Percentiles rank a stretch among this genome's conserved stretches.
Conservation (phyloP, 2,797 vertebrate genomes). For the Eulemur coronatus region DNA sequence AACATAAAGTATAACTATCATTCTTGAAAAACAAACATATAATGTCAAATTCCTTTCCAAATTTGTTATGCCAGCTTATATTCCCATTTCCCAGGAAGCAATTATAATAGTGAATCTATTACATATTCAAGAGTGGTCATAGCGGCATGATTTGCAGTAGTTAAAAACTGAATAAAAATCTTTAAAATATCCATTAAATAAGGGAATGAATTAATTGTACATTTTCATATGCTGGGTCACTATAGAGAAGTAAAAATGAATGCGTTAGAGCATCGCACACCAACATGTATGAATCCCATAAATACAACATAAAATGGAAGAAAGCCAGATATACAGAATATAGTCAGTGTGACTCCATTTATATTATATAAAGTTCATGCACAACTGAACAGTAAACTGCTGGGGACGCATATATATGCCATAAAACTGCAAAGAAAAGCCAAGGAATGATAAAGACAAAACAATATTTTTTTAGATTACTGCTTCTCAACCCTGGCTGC, state of each 20-base stretch:
- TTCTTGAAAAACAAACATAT: constrained; percentile 23
- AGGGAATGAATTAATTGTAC: neutral
- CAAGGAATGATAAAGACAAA: neutral
- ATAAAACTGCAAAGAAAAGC: neutral
- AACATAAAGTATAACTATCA: constrained; percentile 28
- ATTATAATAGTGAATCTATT: neutral
- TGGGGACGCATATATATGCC: neutral
- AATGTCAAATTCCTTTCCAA: neutral
- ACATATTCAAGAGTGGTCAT: neutral
- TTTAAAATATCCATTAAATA: neutral
- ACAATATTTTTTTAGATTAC: neutral
- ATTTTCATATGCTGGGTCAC: neutral
- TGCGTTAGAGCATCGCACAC: neutral
- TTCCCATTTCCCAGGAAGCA: constrained; percentile 3
- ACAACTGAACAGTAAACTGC: neutral
- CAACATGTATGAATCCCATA: neutral
- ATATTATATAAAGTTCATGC: neutral
- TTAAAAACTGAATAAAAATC: neutral
- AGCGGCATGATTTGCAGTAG: neutral
- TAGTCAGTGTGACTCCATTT: neutral
- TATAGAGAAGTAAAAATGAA: neutral
- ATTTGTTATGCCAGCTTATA: constrained; percentile 31
- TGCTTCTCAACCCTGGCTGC: constrained; percentile 12
- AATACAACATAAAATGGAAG: neutral
- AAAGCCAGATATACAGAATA: neutral